Evolutionary conservation across 2,113 vertebrate genomes (phyloP).

Genomic region (Craseonycteris thonglongyai): DNA sequence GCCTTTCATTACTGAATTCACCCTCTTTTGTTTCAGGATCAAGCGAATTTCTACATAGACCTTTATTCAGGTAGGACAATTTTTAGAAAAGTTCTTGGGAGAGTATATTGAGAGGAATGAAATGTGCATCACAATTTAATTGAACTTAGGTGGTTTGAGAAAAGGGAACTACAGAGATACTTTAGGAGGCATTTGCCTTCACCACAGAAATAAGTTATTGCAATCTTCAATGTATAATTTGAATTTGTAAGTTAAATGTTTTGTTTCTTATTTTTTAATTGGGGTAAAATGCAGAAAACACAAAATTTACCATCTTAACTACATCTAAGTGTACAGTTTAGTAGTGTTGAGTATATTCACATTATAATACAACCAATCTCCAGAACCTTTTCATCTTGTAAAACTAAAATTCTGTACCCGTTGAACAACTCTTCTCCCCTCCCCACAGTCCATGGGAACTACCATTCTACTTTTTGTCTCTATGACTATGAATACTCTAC

Average conservation of each 20-base stretch:
- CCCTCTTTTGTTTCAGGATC: not conserved
- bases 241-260: not conserved
- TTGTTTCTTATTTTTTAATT: not conserved
- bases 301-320: not conserved
- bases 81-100: not conserved
- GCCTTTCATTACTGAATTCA: not conserved
- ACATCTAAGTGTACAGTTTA: not conserved
- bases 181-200: not conserved
- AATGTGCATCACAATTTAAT: not conserved
- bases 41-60: not conserved
- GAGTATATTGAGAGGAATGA: not conserved
- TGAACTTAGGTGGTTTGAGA: not conserved
- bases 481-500: not conserved
- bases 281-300: not conserved
- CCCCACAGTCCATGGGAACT: not conserved
- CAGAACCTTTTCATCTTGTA: too few relatives aligned
- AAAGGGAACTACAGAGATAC: not conserved
- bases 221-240: not conserved
- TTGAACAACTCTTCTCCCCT: not conserved
- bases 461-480: not conserved
- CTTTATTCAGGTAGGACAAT: not conserved
- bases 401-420: not conserved
- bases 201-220: not conserved
- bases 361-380: too few relatives aligned
- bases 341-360: not conserved